Evolutionary conservation across 2,113 vertebrate species (phyloP), one percentile per base, ranked within the genome.

Genomic region (Sphaerodactylus townsendi): DNA sequence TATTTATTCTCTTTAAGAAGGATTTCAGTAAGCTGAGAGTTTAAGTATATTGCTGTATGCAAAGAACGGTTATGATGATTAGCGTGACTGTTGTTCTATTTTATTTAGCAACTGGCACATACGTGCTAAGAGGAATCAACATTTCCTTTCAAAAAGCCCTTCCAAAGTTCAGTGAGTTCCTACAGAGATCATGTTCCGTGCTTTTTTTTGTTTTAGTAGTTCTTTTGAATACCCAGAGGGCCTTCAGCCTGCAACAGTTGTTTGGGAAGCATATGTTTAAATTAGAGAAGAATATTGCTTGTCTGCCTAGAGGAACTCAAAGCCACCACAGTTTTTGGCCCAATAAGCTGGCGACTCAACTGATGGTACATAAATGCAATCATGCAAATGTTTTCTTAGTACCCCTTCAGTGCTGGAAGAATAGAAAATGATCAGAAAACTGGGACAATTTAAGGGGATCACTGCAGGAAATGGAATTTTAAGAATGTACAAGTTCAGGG

Each of bases 91-190:
- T 19, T 53, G 86, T 85, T 88, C 64, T 6, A 50, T 80, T 91
- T 70, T 48, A 90, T 91, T 93, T 93, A 93, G 89, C 83, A 92
- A 85, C 91, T 83, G 87, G 66, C 88, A 90, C 83, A 85, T 13
- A 7, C 89, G 84, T 70, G 86, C 90, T 79, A 83, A 86, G 85
- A 21, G 84, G 89, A 93, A 90, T 82, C 89, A 93, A 90, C 88
- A 90, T 84, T 91, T 89, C 85, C 77, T 91, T 69, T 69, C 85
- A 83, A 77, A 93, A 91, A 91, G 86, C 87, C 86, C 87, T 66
- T 90, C 81, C 88, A 94, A 92, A 92, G 88, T 87, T 92, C 89
- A 91, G 62, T 83, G 83, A 83, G 85, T 93, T 90, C 88, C 90
- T 88, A 81, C 91, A 90, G 75, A 89, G 71, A 90, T 87, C 84